Percentiles rank a stretch among this genome's conserved stretches.
phyloP scores from a whole-genome alignment of 2,888 invertebrate species.

The Endotricha flammealis region DNA sequence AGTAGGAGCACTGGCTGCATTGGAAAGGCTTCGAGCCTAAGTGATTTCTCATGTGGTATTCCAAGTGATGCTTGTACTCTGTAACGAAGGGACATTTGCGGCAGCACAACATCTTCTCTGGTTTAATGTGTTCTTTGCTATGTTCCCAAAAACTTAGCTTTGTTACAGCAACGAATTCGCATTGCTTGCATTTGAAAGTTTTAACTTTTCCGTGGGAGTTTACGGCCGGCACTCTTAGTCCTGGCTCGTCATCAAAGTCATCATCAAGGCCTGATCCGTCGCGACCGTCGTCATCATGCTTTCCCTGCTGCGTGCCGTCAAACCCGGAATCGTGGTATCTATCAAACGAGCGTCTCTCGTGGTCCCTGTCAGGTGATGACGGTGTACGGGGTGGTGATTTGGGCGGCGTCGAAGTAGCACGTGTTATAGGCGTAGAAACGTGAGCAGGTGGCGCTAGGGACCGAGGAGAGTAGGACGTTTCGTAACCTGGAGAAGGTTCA shows the following conservation, averaged over 20 bases:
- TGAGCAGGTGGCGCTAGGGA: constrained; percentile 48
- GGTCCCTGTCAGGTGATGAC: constrained; percentile 50
- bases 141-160: constrained; percentile 98
- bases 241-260: constrained; percentile 78
- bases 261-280: constrained; percentile 68
- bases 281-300: constrained; percentile 63
- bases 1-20: constrained; percentile 92
- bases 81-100: constrained; percentile 97
- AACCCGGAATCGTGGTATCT: constrained; percentile 74
- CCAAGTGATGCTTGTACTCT: constrained; percentile 98
- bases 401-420: constrained; percentile 62
- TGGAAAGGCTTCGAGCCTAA: constrained; percentile 96
- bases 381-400: constrained; percentile 62
- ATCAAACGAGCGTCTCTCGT: constrained; percentile 52
- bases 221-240: constrained; percentile 80
- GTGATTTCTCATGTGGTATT: constrained; percentile 97
- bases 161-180: constrained; percentile 88
- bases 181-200: constrained; percentile 95
- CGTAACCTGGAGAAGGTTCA: constrained; percentile 51
- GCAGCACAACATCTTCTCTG: constrained; percentile 94
- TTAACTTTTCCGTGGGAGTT: constrained; percentile 91
- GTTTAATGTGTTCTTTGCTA: constrained; percentile 92
- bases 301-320: constrained; percentile 52
- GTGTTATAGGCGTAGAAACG: constrained; percentile 55
- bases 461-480: constrained; percentile 53